A percentile compares a stretch with the other conserved stretches of the same genome.
Evolutionary conservation across 1,140 invertebrate genomes (phyloP).

Genomic region (Drosophila rhopaloa): DNA sequence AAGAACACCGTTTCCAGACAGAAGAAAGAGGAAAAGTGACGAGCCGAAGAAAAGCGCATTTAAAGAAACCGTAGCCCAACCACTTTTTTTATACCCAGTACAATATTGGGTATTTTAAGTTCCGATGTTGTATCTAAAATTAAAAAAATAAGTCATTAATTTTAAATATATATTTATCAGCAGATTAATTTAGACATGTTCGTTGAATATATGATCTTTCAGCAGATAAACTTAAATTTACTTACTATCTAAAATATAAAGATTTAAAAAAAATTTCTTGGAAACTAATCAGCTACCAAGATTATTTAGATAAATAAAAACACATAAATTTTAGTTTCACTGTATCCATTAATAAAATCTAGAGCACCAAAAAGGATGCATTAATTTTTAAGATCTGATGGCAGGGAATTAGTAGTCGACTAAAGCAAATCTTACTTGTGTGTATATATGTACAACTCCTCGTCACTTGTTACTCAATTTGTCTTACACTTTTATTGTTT

Average conservation of each 20-base stretch:
- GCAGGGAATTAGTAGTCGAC: not conserved
- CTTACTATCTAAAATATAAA: too few relatives aligned
- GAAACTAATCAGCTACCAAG: too few relatives aligned
- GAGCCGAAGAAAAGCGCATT: constrained; percentile 8
- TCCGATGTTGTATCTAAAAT: too few relatives aligned
- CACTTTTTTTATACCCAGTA: not conserved
- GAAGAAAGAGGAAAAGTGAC: constrained; percentile 30
- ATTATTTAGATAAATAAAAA: too few relatives aligned
- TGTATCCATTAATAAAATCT: too few relatives aligned
- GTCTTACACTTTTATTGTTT: constrained; percentile 70
- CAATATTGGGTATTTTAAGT: not conserved
- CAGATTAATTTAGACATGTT: too few relatives aligned
- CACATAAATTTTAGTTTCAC: too few relatives aligned
- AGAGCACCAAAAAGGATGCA: not conserved
- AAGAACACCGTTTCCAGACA: constrained; percentile 16
- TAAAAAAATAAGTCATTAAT: too few relatives aligned
- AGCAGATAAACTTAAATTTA: too few relatives aligned
- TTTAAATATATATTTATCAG: too few relatives aligned
- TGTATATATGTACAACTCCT: constrained; percentile 27
- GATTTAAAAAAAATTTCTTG: too few relatives aligned
- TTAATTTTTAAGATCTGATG: not conserved
- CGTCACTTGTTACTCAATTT: constrained; percentile 79
- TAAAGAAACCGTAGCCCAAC: not conserved
- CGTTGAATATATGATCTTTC: too few relatives aligned
- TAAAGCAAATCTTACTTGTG: constrained; percentile 2